Evolutionary conservation across 2,888 invertebrate genomes (phyloP), one percentile per base, ranked within the genome.

Genomic region (Cheilosia pagana): DNA sequence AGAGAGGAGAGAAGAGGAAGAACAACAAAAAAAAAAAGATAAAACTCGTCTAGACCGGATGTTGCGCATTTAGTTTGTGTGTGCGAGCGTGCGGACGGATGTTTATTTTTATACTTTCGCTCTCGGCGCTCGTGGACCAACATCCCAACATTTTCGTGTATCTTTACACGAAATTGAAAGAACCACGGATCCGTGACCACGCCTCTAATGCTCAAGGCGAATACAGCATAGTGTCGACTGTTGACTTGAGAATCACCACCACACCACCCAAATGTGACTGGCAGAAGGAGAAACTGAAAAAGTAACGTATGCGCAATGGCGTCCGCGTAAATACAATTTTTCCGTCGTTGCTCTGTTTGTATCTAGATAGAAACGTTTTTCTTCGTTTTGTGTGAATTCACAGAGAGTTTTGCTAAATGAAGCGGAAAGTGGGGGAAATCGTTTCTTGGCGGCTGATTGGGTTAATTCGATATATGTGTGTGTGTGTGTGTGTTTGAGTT

Each of bases 31-130:
- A 71, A 28, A 43, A 59, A 43, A 28, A 41, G 31, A 21, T n/a
- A n/a, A 74, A 67, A 85, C 85, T 60, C 43, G 85, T 85, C 85
- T 85, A 85, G 85, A 85, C 85, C 85, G 85, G 85, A 85, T 81
- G 85, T 76, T 79, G 75, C 75, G 75, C 85, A 81, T 71, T 71
- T 81, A 71, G 75, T 71, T 28, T 43, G 63, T 48, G 48, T 63
- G 35, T 41, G 25, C 25, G 45, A 35, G 39, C 1, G 16, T 52
- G 43, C 55, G 78, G 41, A 48, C 67, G 45, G 45, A 4, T 25
- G 41, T 72, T 60, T 10, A 52, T 57, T 55, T 79, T 78, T 79
- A n/a, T 50, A 83, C 83, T 83, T 83, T 83, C 83, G 63, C 79
- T 83, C 83, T 83, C 74, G 35, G 31, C 70, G 79, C 57, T 74